Percentiles rank a stretch among this genome's conserved stretches.
Conservation (phyloP, 2,888 invertebrate genomes). For the Dicycla oo region DNA sequence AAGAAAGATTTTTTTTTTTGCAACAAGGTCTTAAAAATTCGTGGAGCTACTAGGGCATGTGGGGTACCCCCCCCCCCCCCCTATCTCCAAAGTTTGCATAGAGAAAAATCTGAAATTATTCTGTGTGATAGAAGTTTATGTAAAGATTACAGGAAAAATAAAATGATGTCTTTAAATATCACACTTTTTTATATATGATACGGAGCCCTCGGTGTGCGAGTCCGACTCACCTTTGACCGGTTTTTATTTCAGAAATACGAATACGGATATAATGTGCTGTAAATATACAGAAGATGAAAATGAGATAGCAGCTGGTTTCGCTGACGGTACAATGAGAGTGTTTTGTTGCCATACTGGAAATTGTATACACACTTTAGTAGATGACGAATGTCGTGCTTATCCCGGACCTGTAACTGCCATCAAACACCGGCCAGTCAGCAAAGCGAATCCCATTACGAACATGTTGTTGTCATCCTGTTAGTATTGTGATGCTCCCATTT, state of each 20-base stretch:
- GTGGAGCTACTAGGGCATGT: too few species aligned
- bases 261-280: constrained; percentile 89
- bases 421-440: constrained; percentile 91
- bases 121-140: too few species aligned
- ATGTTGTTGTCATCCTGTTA: constrained; percentile 91
- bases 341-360: constrained; percentile 88
- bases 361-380: constrained; percentile 86
- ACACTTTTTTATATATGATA: too few species aligned
- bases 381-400: constrained; percentile 88
- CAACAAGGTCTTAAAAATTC: too few species aligned
- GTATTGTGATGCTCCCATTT: constrained; percentile 61
- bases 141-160: too few species aligned
- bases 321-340: constrained; percentile 90
- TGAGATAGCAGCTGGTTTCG: constrained; percentile 91
- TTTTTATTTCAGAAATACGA: constrained; percentile 84
- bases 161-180: too few species aligned
- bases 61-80: too few species aligned
- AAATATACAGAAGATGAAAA: constrained; percentile 91
- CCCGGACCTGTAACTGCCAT: constrained; percentile 91
- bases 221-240: too few species aligned
- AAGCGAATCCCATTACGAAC: constrained; percentile 90
- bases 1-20: too few species aligned
- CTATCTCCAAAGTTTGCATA: too few species aligned
- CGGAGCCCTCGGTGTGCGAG: too few species aligned
- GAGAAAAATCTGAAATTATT: too few species aligned